phyloP scores from a whole-genome alignment of 2,888 invertebrate species.

The Monoplex corrugatus region DNA sequence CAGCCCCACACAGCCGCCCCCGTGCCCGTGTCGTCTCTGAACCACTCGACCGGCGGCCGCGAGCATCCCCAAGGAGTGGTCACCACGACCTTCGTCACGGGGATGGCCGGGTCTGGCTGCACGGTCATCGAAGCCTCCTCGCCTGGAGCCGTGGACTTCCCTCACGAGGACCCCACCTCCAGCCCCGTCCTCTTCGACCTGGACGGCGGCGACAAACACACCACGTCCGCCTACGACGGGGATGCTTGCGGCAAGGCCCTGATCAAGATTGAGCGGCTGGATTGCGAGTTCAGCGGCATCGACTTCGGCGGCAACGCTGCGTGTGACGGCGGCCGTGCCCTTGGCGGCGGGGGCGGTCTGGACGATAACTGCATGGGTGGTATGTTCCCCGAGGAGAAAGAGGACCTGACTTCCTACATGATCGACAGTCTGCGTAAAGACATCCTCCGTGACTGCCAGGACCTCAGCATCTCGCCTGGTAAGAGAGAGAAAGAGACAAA shows the following conservation, averaged over 20 bases:
- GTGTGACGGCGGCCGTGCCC: neutral
- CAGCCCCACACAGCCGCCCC: neutral
- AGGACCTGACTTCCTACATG: constrained; percentile 4
- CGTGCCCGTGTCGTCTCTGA: neutral
- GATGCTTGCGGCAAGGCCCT: neutral
- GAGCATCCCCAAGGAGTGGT: too few species aligned
- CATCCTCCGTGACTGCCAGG: constrained; percentile 26
- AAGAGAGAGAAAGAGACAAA: constrained; percentile 7
- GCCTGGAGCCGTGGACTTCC: neutral
- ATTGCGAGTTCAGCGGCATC: neutral
- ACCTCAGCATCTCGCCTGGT: constrained; percentile 22
- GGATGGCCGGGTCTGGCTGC: constrained; percentile 23
- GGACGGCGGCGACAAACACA: neutral
- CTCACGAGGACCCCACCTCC: neutral
- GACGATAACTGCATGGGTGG: neutral
- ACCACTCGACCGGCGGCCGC: neutral
- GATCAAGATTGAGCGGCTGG: neutral
- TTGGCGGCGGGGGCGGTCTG: neutral
- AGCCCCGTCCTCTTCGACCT: constrained; percentile 27
- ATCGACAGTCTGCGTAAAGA: constrained; percentile 13
- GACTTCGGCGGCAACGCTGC: neutral
- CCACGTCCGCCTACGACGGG: neutral
- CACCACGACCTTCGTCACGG: constrained; percentile 12
- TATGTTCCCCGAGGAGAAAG: neutral
- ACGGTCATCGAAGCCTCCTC: constrained; percentile 5